A percentile compares a stretch with the other conserved stretches of the same genome.
These are phyloP conservation scores for Geotrupes spiniger DNA, from an alignment of 2,888 invertebrate genomes.

Conservation along the genomic window DNA sequence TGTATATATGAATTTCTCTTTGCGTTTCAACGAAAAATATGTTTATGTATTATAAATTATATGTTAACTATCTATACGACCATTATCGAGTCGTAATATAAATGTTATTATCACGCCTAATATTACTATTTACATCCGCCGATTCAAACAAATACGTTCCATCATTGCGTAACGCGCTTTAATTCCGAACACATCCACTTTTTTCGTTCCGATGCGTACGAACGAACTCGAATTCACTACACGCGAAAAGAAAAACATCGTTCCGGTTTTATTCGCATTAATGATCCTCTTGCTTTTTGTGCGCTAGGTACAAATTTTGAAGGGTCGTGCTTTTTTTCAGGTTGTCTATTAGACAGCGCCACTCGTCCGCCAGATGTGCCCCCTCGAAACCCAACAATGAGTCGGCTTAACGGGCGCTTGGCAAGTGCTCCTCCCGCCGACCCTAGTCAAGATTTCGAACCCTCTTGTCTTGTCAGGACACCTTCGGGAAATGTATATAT, in stretches of 20 bases:
- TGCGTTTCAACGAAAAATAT: too few species aligned
- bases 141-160: too few species aligned
- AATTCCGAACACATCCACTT: too few species aligned
- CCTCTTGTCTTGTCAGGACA: constrained; percentile 86
- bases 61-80: too few species aligned
- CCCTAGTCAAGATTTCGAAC: constrained; percentile 73
- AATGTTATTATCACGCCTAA: too few species aligned
- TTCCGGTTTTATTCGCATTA: constrained; percentile 24
- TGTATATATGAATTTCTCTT: too few species aligned
- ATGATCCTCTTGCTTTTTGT: constrained; percentile 17
- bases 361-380: constrained; percentile 85
- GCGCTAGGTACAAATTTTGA: constrained; percentile 9
- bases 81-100: too few species aligned
- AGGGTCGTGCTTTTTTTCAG: constrained; percentile 54
- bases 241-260: constrained; percentile 19
- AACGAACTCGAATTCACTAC: constrained; percentile 11
- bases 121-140: too few species aligned
- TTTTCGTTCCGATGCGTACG: too few species aligned
- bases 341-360: constrained; percentile 82
- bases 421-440: constrained; percentile 75
- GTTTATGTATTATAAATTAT: too few species aligned
- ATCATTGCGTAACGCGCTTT: too few species aligned
- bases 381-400: constrained; percentile 88
- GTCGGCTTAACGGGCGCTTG: constrained; percentile 83
- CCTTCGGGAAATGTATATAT: constrained; percentile 93